Conservation (phyloP, 2,797 vertebrate genomes). For the Leptodactylus fallax region DNA sequence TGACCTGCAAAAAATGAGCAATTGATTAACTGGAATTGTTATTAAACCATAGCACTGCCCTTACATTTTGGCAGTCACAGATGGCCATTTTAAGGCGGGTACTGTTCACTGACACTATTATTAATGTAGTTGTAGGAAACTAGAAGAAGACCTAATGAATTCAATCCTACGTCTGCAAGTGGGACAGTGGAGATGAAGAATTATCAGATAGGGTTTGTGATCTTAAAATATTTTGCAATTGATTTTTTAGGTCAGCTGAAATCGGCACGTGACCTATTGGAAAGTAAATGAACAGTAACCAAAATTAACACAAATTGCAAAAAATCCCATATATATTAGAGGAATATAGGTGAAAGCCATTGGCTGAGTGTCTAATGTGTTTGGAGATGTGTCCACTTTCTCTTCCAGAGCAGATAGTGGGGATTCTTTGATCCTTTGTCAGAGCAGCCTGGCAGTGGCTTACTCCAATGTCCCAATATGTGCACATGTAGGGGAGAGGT, state of each 20-base stretch:
- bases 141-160: not conserved
- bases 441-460: too few species aligned
- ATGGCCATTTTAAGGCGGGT: slow-evolving; percentile 13
- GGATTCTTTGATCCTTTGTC: too few species aligned
- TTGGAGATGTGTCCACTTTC: too few species aligned
- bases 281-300: not conserved
- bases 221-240: not conserved
- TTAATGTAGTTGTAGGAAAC: slow-evolving; percentile 21
- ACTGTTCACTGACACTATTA: not conserved
- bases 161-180: not conserved
- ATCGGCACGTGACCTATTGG: not conserved
- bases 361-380: too few species aligned
- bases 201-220: too few species aligned
- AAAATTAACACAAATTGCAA: too few species aligned
- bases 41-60: slow-evolving; percentile 27
- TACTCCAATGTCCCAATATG: too few species aligned
- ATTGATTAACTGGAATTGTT: slow-evolving; percentile 33
- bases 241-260: not conserved
- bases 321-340: too few species aligned
- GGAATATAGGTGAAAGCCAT: too few species aligned
- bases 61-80: slow-evolving; percentile 16
- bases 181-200: too few species aligned
- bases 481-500: too few species aligned
- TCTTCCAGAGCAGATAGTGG: too few species aligned
- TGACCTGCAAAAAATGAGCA: slow-evolving; percentile 23